These are phyloP conservation scores for Leucopternis melanops DNA, from an alignment of 2,113 vertebrate species.

Conservation along the genomic window DNA sequence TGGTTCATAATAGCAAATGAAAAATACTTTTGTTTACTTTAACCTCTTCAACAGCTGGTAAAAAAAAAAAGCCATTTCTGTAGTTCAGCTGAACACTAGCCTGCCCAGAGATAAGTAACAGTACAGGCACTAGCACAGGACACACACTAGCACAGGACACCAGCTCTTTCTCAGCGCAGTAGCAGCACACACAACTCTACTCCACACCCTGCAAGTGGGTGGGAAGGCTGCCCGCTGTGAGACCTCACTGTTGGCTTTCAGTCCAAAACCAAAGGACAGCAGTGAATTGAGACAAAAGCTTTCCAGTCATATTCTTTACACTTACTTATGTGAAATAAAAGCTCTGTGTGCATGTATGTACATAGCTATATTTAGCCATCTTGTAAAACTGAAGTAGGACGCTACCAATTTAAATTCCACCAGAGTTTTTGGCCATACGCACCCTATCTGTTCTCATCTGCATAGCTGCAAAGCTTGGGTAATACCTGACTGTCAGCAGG, in stretches of 20 bases:
- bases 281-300: not conserved
- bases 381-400: not conserved
- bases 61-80: not conserved
- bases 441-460: not conserved
- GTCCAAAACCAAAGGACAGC: not conserved
- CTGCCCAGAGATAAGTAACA: not conserved
- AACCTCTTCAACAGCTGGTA: not conserved
- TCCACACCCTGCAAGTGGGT: not conserved
- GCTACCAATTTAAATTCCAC: not conserved
- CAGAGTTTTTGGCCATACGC: not conserved
- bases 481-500: constrained; percentile 1
- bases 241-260: not conserved
- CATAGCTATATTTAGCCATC: not conserved
- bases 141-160: not conserved
- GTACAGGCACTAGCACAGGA: not conserved
- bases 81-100: not conserved
- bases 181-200: not conserved
- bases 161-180: not conserved
- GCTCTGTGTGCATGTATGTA: not conserved
- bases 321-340: not conserved
- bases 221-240: not conserved
- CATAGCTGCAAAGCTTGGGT: constrained; percentile 7
- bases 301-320: not conserved
- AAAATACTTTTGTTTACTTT: not conserved
- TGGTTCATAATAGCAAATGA: not conserved